A percentile compares a stretch with the other conserved stretches of the same genome.
phyloP scores from a whole-genome alignment of 2,113 vertebrate species.

The Struthidea cinerea region DNA sequence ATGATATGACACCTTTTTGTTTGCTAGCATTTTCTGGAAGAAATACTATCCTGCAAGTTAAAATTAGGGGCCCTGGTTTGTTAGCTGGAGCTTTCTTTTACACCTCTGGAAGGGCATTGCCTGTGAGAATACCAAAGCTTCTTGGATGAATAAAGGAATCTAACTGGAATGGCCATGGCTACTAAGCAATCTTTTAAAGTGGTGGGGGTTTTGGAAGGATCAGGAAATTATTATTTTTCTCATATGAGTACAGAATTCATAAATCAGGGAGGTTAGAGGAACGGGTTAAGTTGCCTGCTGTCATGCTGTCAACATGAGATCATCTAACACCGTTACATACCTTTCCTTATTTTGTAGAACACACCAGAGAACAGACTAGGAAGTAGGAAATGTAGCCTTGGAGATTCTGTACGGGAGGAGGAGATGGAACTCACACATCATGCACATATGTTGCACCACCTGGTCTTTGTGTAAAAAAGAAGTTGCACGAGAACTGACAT shows the following conservation, averaged over 20 bases:
- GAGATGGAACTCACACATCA: neutral
- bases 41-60: neutral
- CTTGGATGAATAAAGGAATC: neutral
- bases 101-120: rapidly evolving
- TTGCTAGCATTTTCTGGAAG: neutral
- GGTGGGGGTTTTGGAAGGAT: neutral
- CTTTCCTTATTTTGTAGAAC: neutral
- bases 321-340: neutral
- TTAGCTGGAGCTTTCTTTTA: neutral
- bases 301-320: neutral
- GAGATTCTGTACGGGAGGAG: neutral
- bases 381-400: neutral
- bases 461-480: neutral
- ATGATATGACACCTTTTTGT: neutral
- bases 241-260: neutral
- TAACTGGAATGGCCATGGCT: neutral
- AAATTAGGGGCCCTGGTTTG: neutral
- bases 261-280: neutral
- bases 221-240: neutral
- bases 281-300: neutral
- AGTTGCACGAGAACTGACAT: neutral
- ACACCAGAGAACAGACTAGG: neutral
- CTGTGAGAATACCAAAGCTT: neutral
- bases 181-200: neutral
- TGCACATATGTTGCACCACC: neutral